Conservation (phyloP, 1,140 invertebrate genomes). For the Drosophila busckii region DNA sequence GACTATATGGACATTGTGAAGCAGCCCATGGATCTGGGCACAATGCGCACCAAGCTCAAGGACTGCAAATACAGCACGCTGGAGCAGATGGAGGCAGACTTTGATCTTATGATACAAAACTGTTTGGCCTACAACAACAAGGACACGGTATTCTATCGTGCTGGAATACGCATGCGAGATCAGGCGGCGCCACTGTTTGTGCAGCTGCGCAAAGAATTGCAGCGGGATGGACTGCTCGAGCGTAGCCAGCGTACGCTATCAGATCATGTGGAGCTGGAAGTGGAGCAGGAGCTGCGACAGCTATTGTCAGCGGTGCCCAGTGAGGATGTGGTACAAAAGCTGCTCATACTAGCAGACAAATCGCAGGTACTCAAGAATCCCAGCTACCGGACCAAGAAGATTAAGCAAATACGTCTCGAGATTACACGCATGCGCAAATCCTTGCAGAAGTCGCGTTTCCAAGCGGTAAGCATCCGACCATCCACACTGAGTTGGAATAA, state of each 20-base stretch:
- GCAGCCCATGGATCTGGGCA: constrained; percentile 97
- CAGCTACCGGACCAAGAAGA: constrained; percentile 79
- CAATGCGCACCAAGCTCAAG: constrained; percentile 91
- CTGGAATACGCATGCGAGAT: constrained; percentile 92
- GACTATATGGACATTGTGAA: constrained; percentile 96
- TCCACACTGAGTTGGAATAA: background rate
- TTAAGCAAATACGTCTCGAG: constrained; percentile 80
- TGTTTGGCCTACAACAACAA: constrained; percentile 97
- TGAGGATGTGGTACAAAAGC: constrained; percentile 80
- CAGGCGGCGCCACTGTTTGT: constrained; percentile 89
- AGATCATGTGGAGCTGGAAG: constrained; percentile 79
- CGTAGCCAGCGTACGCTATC: constrained; percentile 57
- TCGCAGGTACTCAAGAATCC: constrained; percentile 81
- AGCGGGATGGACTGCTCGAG: constrained; percentile 82
- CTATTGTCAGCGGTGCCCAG: constrained; percentile 72
- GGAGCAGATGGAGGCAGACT: constrained; percentile 91
- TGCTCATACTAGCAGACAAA: constrained; percentile 81
- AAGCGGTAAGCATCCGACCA: constrained; percentile 43
- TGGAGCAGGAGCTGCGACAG: constrained; percentile 80
- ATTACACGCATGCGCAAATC: constrained; percentile 78
- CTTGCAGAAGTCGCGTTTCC: constrained; percentile 60
- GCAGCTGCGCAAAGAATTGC: constrained; percentile 86
- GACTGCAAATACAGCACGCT: constrained; percentile 88
- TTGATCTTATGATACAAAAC: constrained; percentile 96
- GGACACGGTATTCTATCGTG: constrained; percentile 91